Percentiles rank a stretch among this genome's conserved stretches.
phyloP scores from a whole-genome alignment of 2,888 invertebrate genomes.

The Lepidocyrtoides sp. region DNA sequence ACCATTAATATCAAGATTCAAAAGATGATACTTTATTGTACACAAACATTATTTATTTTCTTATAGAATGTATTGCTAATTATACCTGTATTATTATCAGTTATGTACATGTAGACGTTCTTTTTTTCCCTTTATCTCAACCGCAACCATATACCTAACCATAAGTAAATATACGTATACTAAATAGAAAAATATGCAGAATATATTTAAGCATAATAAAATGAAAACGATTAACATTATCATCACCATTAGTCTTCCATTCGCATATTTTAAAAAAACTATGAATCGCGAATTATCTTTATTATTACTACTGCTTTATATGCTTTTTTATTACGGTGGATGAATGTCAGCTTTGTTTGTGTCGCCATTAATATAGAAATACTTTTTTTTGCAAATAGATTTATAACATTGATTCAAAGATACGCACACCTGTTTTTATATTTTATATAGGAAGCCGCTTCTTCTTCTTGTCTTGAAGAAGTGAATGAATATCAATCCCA shows the following conservation, averaged over 20 bases:
- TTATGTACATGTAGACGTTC: not conserved
- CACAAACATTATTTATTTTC: no score
- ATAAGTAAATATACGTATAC: not conserved
- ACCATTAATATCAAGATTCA: constrained; percentile 67
- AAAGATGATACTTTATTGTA: constrained; percentile 28
- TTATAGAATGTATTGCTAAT: not conserved
- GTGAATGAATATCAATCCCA: constrained; percentile 61
- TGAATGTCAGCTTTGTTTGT: constrained; percentile 31
- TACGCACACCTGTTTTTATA: not conserved
- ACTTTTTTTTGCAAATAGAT: not conserved
- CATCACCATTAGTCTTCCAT: constrained; percentile 40
- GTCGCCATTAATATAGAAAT: not conserved
- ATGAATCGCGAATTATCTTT: constrained; percentile 31
- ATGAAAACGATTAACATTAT: constrained; percentile 49
- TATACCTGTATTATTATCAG: not conserved
- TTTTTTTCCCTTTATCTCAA: not conserved
- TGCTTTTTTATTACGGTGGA: not conserved
- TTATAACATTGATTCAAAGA: no score
- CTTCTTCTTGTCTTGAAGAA: constrained; percentile 22
- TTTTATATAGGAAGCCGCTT: not conserved
- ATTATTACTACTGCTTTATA: no score
- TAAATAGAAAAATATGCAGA: no score
- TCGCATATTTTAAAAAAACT: constrained; percentile 21
- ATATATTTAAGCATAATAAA: not conserved
- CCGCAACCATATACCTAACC: not conserved